These are phyloP conservation scores for Cheilosia pagana DNA, from an alignment of 2,888 invertebrate genomes.

Conservation along the genomic window DNA sequence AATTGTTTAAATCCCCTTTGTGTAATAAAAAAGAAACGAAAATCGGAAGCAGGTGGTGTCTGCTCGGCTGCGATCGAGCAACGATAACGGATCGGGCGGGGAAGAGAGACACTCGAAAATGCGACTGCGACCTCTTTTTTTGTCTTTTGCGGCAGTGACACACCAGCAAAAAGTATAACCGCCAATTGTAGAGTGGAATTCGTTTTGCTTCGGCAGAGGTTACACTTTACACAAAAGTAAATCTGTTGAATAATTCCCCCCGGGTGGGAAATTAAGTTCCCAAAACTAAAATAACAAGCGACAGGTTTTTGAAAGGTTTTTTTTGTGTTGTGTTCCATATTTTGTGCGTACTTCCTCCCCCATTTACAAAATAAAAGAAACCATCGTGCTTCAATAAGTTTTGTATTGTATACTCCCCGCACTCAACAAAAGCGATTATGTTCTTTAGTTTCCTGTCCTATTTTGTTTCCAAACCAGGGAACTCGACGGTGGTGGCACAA, in stretches of 20 bases:
- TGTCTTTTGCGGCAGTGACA: not conserved
- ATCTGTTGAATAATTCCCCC: slow-evolving; percentile 33
- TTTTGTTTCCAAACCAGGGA: slow-evolving; percentile 6
- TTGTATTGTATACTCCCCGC: slow-evolving; percentile 39
- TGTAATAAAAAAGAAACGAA: slow-evolving; percentile 11
- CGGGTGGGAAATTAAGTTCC: slow-evolving; percentile 20
- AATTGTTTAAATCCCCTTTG: slow-evolving; percentile 9
- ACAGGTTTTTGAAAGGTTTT: slow-evolving; percentile 33
- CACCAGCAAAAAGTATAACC: slow-evolving; percentile 9
- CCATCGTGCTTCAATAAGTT: slow-evolving; percentile 56
- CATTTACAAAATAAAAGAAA: slow-evolving; percentile 18
- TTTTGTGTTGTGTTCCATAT: slow-evolving; percentile 31
- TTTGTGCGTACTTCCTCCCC: slow-evolving; percentile 32
- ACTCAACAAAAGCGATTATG: slow-evolving; percentile 11
- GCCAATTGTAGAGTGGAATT: not conserved
- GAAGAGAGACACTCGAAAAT: slow-evolving; percentile 32
- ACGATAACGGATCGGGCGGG: slow-evolving; percentile 34
- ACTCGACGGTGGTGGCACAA: slow-evolving; percentile 2
- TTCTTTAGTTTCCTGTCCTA: slow-evolving; percentile 47
- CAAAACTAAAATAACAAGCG: slow-evolving; percentile 21
- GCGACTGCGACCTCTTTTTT: slow-evolving; percentile 3
- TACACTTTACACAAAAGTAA: slow-evolving; percentile 7
- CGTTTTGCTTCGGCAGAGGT: not conserved
- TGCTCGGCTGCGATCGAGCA: slow-evolving; percentile 34
- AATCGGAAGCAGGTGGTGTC: slow-evolving; percentile 62